Base-by-base conservation (phyloP, 2,113 vertebrate species). In the Phyllostomus hastatus region DNA sequence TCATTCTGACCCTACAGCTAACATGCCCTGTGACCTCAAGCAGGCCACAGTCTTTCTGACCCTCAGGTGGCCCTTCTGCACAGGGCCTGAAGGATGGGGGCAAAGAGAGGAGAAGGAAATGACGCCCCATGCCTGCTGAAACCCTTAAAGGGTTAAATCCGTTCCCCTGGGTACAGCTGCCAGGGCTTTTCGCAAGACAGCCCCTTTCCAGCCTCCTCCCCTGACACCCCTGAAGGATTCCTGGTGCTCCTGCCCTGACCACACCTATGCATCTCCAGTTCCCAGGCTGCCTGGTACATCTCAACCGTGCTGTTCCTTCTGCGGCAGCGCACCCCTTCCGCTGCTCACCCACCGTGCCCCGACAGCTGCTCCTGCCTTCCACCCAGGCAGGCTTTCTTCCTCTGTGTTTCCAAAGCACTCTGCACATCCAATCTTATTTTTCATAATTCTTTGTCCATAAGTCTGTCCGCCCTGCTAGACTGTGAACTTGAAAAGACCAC, bases 191-290 rank as follows among this genome's bases (percentile, higher is more conserved):
- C 28, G 2, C 26, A 33, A 41, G 81, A 43, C 43, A 14, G 22
- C 28, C 91, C 80, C 41, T 26, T 69, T 20, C 91, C 5, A 5
- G 79, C 48, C 33, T 41, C 69, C 33, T 20, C 10, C 35, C 1
- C 24, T 1, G n/a, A 14, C 33, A 10, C 5, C 20, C 52, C 1
- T 0, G n/a, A 35, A 15, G 17, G 1, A 26, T 31, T 66, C 54
- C 24, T 57, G 15, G n/a, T 1, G 0, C 35, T 26, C 26, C 46
- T 28, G 35, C 17, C 57, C 88, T 5, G 66, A 15, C 17, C 15
- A 4, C 17, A 33, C 87, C 12, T n/a, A 9, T 11, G 7, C 6
- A 17, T 22, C 64, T 78, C 57, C 28, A 17, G 70, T 6, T 14
- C 24, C 69, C 69, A 16, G 10, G 41, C 31, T 12, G n/a, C n/a